phyloP scores from a whole-genome alignment of 2,113 vertebrate species.

The Menura novaehollandiae region DNA sequence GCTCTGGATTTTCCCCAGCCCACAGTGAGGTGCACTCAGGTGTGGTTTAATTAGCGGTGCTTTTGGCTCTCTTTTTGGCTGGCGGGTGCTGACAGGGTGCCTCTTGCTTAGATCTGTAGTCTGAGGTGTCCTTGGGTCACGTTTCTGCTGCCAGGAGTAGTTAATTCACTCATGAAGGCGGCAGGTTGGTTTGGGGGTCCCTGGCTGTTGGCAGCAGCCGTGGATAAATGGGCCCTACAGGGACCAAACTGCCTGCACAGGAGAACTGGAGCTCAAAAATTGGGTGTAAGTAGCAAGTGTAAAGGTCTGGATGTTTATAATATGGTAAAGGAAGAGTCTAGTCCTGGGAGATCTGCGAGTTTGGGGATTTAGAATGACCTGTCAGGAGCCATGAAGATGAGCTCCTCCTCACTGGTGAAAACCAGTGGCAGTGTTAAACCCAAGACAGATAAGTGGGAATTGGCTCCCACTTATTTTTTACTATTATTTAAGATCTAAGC shows the following conservation, averaged over 20 bases:
- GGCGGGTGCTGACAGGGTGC: not conserved
- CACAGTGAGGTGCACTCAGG: accelerated
- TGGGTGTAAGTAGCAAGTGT: not conserved
- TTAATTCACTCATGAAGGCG: accelerated
- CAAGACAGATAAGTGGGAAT: not conserved
- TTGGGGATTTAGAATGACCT: not conserved
- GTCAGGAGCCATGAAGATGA: not conserved
- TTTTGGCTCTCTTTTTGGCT: not conserved
- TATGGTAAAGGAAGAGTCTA: not conserved
- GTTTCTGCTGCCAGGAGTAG: not conserved
- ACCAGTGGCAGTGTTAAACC: not conserved
- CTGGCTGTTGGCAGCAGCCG: not conserved
- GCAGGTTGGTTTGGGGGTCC: not conserved
- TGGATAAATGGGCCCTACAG: not conserved
- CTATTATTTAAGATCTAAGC: too few relatives aligned
- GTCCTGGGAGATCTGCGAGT: not conserved
- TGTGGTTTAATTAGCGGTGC: not conserved
- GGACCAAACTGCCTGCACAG: accelerated
- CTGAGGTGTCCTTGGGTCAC: not conserved
- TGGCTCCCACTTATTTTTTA: not conserved
- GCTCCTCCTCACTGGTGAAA: not conserved
- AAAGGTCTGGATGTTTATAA: not conserved
- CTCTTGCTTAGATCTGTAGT: not conserved
- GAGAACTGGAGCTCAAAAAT: not conserved
- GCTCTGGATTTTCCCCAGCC: not conserved